Percentiles rank a stretch among this genome's conserved stretches.
Evolutionary conservation across 2,797 vertebrate species (phyloP).

Genomic region (Malurus splendens): DNA sequence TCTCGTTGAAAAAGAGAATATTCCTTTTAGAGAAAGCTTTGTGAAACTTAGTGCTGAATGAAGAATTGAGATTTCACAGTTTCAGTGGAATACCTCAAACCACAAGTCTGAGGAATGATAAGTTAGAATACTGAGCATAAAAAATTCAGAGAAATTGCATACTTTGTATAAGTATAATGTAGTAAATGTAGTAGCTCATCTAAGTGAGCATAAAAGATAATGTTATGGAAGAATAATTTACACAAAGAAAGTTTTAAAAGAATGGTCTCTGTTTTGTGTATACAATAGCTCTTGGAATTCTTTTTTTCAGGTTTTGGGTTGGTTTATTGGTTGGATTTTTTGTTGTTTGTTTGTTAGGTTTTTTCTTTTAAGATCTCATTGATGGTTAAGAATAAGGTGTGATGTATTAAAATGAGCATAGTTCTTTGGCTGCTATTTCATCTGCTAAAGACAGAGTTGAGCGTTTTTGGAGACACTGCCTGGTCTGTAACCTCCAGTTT

Average conservation of each 20-base stretch:
- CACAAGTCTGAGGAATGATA: neutral
- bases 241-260: neutral
- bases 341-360: neutral
- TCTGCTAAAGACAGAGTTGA: neutral
- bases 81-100: neutral
- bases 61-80: neutral
- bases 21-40: neutral
- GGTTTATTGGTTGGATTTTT: fast-evolving
- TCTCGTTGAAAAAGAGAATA: neutral
- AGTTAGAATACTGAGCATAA: neutral
- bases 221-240: neutral
- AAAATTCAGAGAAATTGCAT: neutral
- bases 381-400: neutral
- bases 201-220: neutral
- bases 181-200: neutral
- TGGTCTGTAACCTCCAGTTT: neutral
- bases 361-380: neutral
- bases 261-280: neutral
- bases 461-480: neutral
- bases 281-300: neutral
- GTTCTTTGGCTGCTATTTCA: neutral
- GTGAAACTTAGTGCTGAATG: neutral
- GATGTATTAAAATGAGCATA: neutral
- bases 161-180: neutral
- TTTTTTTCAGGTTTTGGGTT: neutral